Evolutionary conservation across 2,888 invertebrate species (phyloP).

Genomic region (Antheraea assamensis): DNA sequence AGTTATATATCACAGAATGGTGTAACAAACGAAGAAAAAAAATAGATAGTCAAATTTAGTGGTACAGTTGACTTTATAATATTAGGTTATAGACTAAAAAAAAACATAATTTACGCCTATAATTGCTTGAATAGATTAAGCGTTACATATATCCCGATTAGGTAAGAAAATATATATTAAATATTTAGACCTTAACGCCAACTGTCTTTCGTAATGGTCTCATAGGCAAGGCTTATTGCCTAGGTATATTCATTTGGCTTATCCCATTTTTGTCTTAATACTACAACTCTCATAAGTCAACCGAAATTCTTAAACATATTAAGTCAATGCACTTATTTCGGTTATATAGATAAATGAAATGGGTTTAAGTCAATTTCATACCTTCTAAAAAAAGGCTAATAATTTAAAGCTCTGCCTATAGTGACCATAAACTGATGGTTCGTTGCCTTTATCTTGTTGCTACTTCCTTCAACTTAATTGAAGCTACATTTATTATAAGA

Average conservation of each 20-base stretch:
- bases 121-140: conserved; percentile 57
- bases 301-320: neutral
- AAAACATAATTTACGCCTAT: conserved; percentile 61
- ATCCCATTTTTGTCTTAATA: neutral
- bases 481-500: conserved; percentile 34
- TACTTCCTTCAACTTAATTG: conserved; percentile 63
- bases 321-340: neutral
- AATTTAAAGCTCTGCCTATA: conserved; percentile 7
- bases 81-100: conserved; percentile 48
- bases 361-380: neutral
- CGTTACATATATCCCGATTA: conserved; percentile 58
- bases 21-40: conserved; percentile 52
- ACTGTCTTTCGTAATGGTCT: conserved; percentile 33
- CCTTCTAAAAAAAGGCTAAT: neutral
- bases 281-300: neutral
- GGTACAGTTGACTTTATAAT: conserved; percentile 53
- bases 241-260: neutral
- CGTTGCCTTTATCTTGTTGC: conserved; percentile 62
- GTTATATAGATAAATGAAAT: neutral
- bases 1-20: conserved; percentile 55
- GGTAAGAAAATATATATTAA: conserved; percentile 38
- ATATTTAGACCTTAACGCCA: conserved; percentile 34
- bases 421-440: conserved; percentile 12
- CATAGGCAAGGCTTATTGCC: neutral
- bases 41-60: conserved; percentile 77